phyloP scores from a whole-genome alignment of 2,888 invertebrate species.

The Drosophila paucipuncta region DNA sequence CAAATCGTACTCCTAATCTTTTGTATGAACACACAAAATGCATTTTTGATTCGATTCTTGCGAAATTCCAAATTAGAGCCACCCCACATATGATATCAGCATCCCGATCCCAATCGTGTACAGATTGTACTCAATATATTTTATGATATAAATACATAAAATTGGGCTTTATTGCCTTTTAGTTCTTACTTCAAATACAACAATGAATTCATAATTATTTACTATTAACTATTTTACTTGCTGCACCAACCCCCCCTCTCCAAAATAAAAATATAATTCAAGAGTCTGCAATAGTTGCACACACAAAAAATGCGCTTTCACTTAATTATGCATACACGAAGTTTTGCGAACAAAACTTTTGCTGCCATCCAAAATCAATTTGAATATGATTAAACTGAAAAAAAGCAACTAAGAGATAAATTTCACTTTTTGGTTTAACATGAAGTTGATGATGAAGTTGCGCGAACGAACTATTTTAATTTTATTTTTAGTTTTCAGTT shows the following conservation, averaged over 20 bases:
- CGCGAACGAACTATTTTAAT: conserved; percentile 24
- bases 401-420: conserved; percentile 6
- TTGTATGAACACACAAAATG: conserved; percentile 47
- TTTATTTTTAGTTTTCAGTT: conserved; percentile 5
- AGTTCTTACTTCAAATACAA: conserved; percentile 21
- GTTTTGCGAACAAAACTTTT: conserved; percentile 40
- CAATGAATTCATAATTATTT: conserved; percentile 37
- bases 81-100: conserved; percentile 48
- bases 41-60: conserved; percentile 50
- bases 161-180: conserved; percentile 55
- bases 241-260: conserved; percentile 32
- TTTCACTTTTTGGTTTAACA: conserved; percentile 8
- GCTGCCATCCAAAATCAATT: conserved; percentile 22
- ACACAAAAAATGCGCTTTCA: conserved; percentile 42
- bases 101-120: conserved; percentile 21
- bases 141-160: conserved; percentile 11
- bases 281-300: conserved; percentile 44
- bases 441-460: conserved; percentile 12
- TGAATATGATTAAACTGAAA: background rate
- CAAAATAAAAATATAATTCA: background rate
- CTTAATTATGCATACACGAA: conserved; percentile 52
- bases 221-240: conserved; percentile 31
- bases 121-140: conserved; percentile 16
- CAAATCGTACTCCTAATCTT: conserved; percentile 39
- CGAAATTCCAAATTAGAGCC: conserved; percentile 62